A percentile compares a stretch with the other conserved stretches of the same genome.
Conservation (phyloP, 53 echinoderm and acorn worm species). For the Holothuria scabra region DNA sequence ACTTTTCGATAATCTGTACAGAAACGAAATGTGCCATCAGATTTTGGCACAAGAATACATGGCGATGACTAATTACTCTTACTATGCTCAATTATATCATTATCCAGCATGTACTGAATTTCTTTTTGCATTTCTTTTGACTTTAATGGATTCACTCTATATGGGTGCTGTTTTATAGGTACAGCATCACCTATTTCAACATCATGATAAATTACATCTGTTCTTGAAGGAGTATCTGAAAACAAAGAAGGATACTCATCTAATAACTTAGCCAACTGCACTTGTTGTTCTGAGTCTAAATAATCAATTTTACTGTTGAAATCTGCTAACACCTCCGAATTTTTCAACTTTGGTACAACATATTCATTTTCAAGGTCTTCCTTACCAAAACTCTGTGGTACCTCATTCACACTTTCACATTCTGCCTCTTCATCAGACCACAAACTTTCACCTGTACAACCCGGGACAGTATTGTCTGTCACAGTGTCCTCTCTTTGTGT, state of each 20-base stretch:
- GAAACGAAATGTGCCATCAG: too few relatives aligned
- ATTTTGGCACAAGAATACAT: not conserved
- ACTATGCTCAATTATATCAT: conserved; percentile 5
- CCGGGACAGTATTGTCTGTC: too few relatives aligned
- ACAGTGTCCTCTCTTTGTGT: too few relatives aligned
- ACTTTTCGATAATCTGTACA: too few relatives aligned
- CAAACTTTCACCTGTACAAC: too few relatives aligned
- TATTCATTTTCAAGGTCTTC: too few relatives aligned
- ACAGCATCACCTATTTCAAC: not conserved
- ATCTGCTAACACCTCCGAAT: too few relatives aligned
- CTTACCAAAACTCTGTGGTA: too few relatives aligned
- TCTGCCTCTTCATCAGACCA: too few relatives aligned
- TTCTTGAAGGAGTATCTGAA: not conserved
- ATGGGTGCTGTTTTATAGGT: conserved; percentile 46
- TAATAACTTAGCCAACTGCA: not conserved
- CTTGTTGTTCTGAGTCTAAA: not conserved
- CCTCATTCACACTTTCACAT: too few relatives aligned
- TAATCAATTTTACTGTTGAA: not conserved
- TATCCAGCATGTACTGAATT: conserved; percentile 19
- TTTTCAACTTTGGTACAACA: too few relatives aligned
- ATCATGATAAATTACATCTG: conserved; percentile 21
- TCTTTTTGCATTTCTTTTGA: conserved; percentile 2
- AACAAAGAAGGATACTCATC: not conserved
- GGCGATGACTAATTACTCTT: not conserved
- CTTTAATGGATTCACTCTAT: conserved; percentile 5